These are phyloP conservation scores for Porites divaricata DNA, from an alignment of 92 coral and sea anemone genomes.

Conservation along the genomic window DNA sequence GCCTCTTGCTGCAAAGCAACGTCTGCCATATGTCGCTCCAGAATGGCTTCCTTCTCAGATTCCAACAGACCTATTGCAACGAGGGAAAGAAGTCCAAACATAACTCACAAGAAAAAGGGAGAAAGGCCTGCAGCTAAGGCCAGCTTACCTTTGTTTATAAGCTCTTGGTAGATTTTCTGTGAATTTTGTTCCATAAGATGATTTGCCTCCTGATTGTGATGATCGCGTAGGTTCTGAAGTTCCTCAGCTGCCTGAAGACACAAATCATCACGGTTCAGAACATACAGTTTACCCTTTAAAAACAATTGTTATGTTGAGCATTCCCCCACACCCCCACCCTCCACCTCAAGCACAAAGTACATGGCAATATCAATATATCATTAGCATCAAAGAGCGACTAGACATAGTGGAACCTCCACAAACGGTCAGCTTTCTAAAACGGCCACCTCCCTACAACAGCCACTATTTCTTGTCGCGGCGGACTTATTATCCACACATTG, in stretches of 20 bases:
- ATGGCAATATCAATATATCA: too few species aligned
- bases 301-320: neutral
- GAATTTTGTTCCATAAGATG: constrained; percentile 71
- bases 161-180: constrained; percentile 75
- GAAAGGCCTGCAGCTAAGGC: neutral
- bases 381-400: too few species aligned
- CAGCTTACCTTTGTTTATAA: constrained; percentile 78
- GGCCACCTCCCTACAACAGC: too few species aligned
- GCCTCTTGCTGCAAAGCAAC: constrained; percentile 68
- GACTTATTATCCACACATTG: too few species aligned
- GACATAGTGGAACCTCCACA: too few species aligned
- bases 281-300: neutral
- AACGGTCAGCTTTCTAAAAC: too few species aligned
- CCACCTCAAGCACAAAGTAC: too few species aligned
- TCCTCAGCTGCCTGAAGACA: constrained; percentile 85
- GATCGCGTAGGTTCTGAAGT: constrained; percentile 63
- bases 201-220: constrained; percentile 60
- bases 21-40: constrained; percentile 71
- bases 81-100: neutral
- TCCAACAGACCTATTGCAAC: constrained; percentile 40
- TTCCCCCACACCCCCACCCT: neutral
- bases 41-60: constrained; percentile 73
- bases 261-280: neutral
- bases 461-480: too few species aligned
- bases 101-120: too few species aligned